These are phyloP conservation scores for Aegithalos caudatus DNA, from an alignment of 2,113 vertebrate genomes.

Conservation along the genomic window DNA sequence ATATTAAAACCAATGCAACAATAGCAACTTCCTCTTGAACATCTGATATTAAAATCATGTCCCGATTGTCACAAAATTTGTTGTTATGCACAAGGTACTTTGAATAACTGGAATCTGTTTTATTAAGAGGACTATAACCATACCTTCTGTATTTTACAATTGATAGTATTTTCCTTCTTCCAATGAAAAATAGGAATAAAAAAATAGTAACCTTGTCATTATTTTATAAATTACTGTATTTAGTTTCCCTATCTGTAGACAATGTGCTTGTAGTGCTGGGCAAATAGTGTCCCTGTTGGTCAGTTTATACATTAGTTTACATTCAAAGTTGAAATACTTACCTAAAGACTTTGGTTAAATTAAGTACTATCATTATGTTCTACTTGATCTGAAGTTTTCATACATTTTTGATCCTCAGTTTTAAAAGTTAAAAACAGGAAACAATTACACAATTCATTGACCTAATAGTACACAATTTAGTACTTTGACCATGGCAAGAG, in stretches of 20 bases:
- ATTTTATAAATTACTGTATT: slow-evolving; percentile 70
- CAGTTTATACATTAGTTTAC: slow-evolving; percentile 80
- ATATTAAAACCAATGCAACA: slow-evolving; percentile 92
- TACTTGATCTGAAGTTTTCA: not conserved
- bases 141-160: slow-evolving; percentile 63
- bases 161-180: slow-evolving; percentile 61
- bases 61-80: slow-evolving; percentile 90
- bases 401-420: slow-evolving; percentile 63
- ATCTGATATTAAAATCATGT: slow-evolving; percentile 85
- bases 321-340: slow-evolving; percentile 83
- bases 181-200: slow-evolving; percentile 67
- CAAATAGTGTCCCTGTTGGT: slow-evolving; percentile 74
- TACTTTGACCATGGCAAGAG: slow-evolving; percentile 68
- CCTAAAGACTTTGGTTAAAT: slow-evolving; percentile 90
- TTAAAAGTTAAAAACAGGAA: slow-evolving; percentile 64
- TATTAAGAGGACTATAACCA: slow-evolving; percentile 61
- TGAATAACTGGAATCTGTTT: slow-evolving; percentile 62
- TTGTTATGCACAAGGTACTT: slow-evolving; percentile 65
- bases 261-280: slow-evolving; percentile 74
- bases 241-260: slow-evolving; percentile 66
- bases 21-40: slow-evolving; percentile 87
- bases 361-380: slow-evolving; percentile 74
- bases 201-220: slow-evolving; percentile 69
- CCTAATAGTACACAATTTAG: slow-evolving; percentile 72
- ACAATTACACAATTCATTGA: slow-evolving; percentile 75